Conservation (phyloP, 1,140 invertebrate species). For the Drosophila athabasca region DNA sequence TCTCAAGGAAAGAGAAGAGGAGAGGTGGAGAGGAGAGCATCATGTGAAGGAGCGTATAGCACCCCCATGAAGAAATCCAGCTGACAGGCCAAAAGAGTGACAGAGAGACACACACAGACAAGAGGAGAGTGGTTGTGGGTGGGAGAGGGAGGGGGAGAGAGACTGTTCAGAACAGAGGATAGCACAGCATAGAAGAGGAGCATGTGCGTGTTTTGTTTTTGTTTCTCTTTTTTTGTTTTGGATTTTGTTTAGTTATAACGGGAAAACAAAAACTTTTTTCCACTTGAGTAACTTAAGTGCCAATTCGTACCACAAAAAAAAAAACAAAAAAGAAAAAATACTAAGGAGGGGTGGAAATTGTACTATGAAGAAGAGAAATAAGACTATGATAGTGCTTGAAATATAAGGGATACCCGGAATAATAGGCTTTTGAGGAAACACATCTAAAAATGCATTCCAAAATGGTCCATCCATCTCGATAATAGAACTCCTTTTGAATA, state of each 20-base stretch:
- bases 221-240: slow-evolving; percentile 11
- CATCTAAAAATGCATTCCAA: too few relatives aligned
- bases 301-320: slow-evolving; percentile 67
- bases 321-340: slow-evolving; percentile 36
- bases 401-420: not conserved
- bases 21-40: slow-evolving; percentile 15
- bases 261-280: slow-evolving; percentile 82
- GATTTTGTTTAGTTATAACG: slow-evolving; percentile 64
- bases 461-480: not conserved
- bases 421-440: too few relatives aligned
- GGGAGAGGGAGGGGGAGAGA: not conserved
- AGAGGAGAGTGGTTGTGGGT: not conserved
- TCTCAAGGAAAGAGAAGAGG: slow-evolving; percentile 21
- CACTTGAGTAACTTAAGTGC: slow-evolving; percentile 82
- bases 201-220: slow-evolving; percentile 47
- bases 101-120: slow-evolving; percentile 3
- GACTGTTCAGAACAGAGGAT: slow-evolving; percentile 42
- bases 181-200: not conserved
- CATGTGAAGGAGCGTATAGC: slow-evolving; percentile 32
- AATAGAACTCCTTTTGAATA: too few relatives aligned
- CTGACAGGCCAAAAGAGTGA: slow-evolving; percentile 57
- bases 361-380: slow-evolving; percentile 38
- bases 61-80: slow-evolving; percentile 76
- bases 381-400: slow-evolving; percentile 41
- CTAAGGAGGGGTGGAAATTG: slow-evolving; percentile 26